Percentiles rank a stretch among this genome's conserved stretches.
Conservation (phyloP, 2,113 vertebrate species). For the Channa maculata region DNA sequence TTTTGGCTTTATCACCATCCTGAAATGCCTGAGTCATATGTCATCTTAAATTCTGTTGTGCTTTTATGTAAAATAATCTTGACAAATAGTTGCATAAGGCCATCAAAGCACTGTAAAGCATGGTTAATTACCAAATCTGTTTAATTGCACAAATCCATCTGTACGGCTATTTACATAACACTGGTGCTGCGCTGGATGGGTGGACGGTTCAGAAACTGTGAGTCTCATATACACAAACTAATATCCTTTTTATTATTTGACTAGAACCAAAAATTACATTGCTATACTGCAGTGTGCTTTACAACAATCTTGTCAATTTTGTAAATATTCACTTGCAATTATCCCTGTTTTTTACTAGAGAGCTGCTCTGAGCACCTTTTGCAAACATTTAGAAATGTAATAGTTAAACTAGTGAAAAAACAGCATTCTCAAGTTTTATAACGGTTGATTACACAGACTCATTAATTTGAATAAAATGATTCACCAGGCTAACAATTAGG, state of each 20-base stretch:
- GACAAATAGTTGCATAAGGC: constrained; percentile 72
- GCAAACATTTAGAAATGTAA: background rate
- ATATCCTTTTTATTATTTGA: background rate
- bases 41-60: constrained; percentile 66
- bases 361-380: constrained; percentile 14
- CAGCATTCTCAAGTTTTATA: background rate
- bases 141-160: constrained; percentile 15
- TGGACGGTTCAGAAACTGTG: constrained; percentile 12
- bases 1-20: constrained; percentile 8
- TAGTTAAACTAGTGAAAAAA: background rate
- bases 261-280: constrained; percentile 2
- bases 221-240: constrained; percentile 5
- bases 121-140: constrained; percentile 29
- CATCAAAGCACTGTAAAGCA: constrained; percentile 63
- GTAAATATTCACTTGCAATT: constrained; percentile 2
- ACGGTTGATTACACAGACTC: constrained; percentile 11
- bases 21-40: constrained; percentile 72
- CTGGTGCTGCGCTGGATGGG: constrained; percentile 9
- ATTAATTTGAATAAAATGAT: background rate
- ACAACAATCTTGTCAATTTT: background rate
- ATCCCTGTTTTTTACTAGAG: too few species aligned
- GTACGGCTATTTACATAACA: constrained; percentile 34
- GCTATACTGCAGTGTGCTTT: constrained; percentile 2
- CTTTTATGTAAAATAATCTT: constrained; percentile 61
- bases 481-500: background rate